phyloP scores from a whole-genome alignment of 2,888 invertebrate genomes.

The Nudaria mundana region DNA sequence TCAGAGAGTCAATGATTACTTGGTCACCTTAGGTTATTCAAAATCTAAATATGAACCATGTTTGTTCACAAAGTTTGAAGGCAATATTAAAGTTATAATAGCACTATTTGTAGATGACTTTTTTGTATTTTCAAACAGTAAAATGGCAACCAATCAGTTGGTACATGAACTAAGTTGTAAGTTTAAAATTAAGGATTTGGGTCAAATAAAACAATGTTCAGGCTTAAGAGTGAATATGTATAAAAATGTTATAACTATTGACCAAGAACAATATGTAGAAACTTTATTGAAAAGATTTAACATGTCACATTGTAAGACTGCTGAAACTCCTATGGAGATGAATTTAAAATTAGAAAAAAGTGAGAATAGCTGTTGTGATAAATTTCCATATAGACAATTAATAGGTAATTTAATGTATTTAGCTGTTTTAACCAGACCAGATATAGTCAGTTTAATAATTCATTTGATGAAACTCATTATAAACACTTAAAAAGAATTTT shows the following conservation, averaged over 20 bases:
- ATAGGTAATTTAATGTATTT: too few relatives aligned
- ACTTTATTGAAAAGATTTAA: slow-evolving; percentile 8
- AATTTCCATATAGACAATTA: too few relatives aligned
- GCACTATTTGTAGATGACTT: slow-evolving; percentile 7
- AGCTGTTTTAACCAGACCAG: slow-evolving; percentile 3
- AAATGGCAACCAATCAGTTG: neutral
- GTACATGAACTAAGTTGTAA: neutral
- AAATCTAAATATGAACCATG: slow-evolving; percentile 5
- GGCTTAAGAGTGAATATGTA: too few relatives aligned
- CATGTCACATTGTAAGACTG: slow-evolving; percentile 7
- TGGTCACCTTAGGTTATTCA: neutral
- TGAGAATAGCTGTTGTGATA: neutral
- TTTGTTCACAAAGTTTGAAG: slow-evolving; percentile 3
- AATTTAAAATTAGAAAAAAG: slow-evolving; percentile 9
- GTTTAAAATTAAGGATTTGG: slow-evolving; percentile 8
- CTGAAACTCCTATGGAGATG: slow-evolving; percentile 12
- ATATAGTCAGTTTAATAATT: slow-evolving; percentile 1
- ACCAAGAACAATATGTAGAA: slow-evolving; percentile 7
- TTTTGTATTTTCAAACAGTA: slow-evolving; percentile 4
- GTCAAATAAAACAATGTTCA: slow-evolving; percentile 4
- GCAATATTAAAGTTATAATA: neutral
- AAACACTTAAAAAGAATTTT: neutral
- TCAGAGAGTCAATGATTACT: slow-evolving; percentile 1
- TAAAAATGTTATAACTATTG: too few relatives aligned
- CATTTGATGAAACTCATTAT: neutral